Conservation (phyloP, 2,888 invertebrate species). For the Cheilosia soror region DNA sequence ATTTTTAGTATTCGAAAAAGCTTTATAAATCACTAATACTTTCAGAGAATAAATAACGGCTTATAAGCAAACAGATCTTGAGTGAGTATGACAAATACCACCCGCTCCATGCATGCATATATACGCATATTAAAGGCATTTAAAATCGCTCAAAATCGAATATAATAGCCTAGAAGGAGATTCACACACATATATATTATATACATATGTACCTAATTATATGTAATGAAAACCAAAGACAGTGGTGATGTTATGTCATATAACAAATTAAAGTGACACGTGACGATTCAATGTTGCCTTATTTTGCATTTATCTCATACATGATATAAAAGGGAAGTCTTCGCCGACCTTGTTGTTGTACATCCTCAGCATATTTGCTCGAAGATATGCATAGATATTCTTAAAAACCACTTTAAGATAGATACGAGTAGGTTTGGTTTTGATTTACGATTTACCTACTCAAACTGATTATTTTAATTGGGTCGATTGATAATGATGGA, state of each 20-base stretch:
- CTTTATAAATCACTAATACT: conserved; percentile 32
- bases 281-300: conserved; percentile 8
- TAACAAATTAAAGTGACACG: conserved; percentile 3
- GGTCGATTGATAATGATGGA: neutral
- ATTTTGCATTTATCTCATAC: conserved; percentile 1
- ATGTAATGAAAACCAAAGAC: neutral
- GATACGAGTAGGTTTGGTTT: neutral
- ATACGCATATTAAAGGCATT: neutral
- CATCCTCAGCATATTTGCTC: neutral
- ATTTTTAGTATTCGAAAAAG: conserved; percentile 64
- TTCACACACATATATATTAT: neutral
- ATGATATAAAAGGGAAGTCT: neutral
- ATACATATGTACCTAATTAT: neutral
- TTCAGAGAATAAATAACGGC: conserved; percentile 36
- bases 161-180: conserved; percentile 8
- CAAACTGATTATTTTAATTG: conserved; percentile 1
- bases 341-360: conserved; percentile 5
- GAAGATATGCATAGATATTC: neutral
- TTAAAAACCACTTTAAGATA: neutral
- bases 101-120: conserved; percentile 27
- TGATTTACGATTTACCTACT: neutral
- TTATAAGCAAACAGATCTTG: conserved; percentile 46
- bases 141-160: conserved; percentile 12
- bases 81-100: conserved; percentile 30
- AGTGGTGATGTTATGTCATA: conserved; percentile 4